Evolutionary conservation across 2,888 invertebrate species (phyloP), one percentile per base, ranked within the genome.

Genomic region (Muschampia plurimacula): DNA sequence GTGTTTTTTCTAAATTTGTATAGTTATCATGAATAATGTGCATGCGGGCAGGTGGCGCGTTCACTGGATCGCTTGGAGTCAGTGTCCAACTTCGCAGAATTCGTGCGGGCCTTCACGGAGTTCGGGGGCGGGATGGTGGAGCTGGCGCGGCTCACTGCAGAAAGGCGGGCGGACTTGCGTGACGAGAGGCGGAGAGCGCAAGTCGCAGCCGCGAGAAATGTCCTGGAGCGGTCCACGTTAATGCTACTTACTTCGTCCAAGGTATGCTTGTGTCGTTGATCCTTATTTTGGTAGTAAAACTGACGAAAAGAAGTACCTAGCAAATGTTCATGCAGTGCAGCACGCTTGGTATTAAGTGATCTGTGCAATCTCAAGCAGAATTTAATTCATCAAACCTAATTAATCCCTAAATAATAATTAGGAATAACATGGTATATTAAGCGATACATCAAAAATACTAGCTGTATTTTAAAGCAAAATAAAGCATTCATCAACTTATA

Each of bases 91-190:
- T 98, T 98, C 87, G 98, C 99, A 68, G 99, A 99, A 92, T 99
- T 99, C 90, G 99, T 99, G 73, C 98, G 99, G 87, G 98, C 99
- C 32, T 99, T 99, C 94, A 99, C 99, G 80, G 98, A 99, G 89
- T 99, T 99, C 89, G 99, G 99, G 57, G 97, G 97, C 32, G 99
- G 99, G 89, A 99, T 99, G 99, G 99, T 99, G 77, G 99, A 99
- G 89, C 94, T 99, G 80, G 99, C 99, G 36, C 98, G 99, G 88
- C 95, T 99, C 74, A 98, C 99, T 28, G 99, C 96, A 52, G 96
- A 96, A 84, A 90, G 96, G 76, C 95, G 97, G 83, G 98, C 98
- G 84, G 98, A 98, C 86, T 94, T 98, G 73, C 97, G 98, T 82
- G 99, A 99, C 90, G 99, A 99, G 89, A 95, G 99, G 82, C 95